These are phyloP conservation scores for Heliconius charithonia DNA, from an alignment of 2,888 invertebrate genomes.

Conservation along the genomic window DNA sequence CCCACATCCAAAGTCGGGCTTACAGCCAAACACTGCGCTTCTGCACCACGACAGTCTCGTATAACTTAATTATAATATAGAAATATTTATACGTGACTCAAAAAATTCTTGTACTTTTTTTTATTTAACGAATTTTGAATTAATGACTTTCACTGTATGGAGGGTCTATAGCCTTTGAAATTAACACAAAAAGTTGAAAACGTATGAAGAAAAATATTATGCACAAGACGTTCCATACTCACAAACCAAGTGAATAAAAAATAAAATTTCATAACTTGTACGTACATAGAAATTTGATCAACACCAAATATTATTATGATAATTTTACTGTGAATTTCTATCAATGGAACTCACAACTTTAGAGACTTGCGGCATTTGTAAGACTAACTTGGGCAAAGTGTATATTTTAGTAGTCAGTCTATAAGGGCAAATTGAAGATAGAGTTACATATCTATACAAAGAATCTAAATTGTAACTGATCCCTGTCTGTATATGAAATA, in stretches of 20 bases:
- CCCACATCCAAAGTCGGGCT: too few species aligned
- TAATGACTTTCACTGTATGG: not conserved
- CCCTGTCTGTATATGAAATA: too few species aligned
- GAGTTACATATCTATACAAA: not conserved
- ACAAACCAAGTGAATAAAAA: slow-evolving; percentile 9
- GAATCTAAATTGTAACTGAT: too few species aligned
- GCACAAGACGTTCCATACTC: slow-evolving; percentile 4
- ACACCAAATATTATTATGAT: slow-evolving; percentile 31
- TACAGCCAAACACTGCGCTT: too few species aligned
- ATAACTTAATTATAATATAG: too few species aligned
- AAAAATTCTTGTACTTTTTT: too few species aligned
- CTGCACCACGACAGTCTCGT: too few species aligned
- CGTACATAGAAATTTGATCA: slow-evolving; percentile 26
- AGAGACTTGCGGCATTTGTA: slow-evolving; percentile 5
- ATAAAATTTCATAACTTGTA: slow-evolving; percentile 20
- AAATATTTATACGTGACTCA: too few species aligned
- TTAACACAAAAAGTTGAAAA: not conserved
- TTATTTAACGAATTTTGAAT: too few species aligned
- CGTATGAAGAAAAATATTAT: not conserved
- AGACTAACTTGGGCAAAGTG: slow-evolving; percentile 4
- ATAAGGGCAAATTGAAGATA: not conserved
- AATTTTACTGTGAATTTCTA: slow-evolving; percentile 33
- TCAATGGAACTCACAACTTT: slow-evolving; percentile 18
- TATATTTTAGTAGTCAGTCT: slow-evolving; percentile 21
- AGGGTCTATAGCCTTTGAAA: not conserved